Percentiles rank a stretch among this genome's conserved stretches.
phyloP scores from a whole-genome alignment of 2,888 invertebrate species.

The Spodoptera littoralis region DNA sequence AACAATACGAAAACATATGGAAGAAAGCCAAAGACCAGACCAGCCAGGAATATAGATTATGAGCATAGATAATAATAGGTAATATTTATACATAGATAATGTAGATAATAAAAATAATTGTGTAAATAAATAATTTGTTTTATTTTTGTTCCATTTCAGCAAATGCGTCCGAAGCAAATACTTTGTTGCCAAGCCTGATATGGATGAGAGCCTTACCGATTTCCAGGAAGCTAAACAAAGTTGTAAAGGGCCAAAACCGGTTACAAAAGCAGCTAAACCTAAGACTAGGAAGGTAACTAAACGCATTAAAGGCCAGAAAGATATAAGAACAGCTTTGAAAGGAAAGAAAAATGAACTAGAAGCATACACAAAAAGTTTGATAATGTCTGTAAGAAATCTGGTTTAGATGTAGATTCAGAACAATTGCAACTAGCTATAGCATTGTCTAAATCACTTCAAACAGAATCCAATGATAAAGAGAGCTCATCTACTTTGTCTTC shows the following conservation, averaged over 20 bases:
- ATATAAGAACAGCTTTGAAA: slow-evolving; percentile 77
- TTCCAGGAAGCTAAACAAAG: slow-evolving; percentile 76
- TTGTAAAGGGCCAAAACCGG: slow-evolving; percentile 67
- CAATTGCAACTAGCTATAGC: slow-evolving; percentile 91
- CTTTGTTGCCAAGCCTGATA: slow-evolving; percentile 69
- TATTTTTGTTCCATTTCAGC: slow-evolving; percentile 65
- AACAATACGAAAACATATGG: slow-evolving; percentile 65
- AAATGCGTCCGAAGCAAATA: slow-evolving; percentile 76
- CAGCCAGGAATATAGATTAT: slow-evolving; percentile 74
- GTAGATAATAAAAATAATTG: slow-evolving; percentile 46
- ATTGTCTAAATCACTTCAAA: slow-evolving; percentile 89
- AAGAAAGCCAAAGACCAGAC: slow-evolving; percentile 70
- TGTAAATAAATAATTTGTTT: slow-evolving; percentile 65
- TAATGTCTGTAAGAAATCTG: slow-evolving; percentile 78
- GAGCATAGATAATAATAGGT: slow-evolving; percentile 70
- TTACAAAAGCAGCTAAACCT: slow-evolving; percentile 52
- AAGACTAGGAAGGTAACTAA: slow-evolving; percentile 67
- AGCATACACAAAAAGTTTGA: slow-evolving; percentile 79
- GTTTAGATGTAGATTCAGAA: slow-evolving; percentile 89
- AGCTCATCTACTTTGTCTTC: slow-evolving; percentile 57
- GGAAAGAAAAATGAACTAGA: slow-evolving; percentile 77
- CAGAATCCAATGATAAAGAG: slow-evolving; percentile 34
- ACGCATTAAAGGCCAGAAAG: slow-evolving; percentile 75
- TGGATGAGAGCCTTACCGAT: slow-evolving; percentile 82
- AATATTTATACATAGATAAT: slow-evolving; percentile 42